These are phyloP conservation scores for Peromyscus californicus DNA, from an alignment of 2,113 vertebrate species.

Conservation along the genomic window DNA sequence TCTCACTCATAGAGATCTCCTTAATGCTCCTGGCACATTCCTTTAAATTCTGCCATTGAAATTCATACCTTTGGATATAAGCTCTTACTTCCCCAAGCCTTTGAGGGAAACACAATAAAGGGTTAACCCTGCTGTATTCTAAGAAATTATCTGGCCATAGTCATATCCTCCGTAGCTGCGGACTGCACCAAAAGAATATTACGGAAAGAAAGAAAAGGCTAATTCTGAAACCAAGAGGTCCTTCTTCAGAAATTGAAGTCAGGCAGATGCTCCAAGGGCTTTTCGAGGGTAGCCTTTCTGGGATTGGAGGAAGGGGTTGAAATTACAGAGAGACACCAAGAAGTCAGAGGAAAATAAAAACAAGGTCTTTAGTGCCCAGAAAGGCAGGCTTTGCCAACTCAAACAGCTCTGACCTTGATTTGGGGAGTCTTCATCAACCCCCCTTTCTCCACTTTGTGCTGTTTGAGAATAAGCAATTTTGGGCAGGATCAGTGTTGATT, in stretches of 20 bases:
- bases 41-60: slow-evolving; percentile 53
- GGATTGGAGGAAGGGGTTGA: slow-evolving; percentile 12
- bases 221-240: slow-evolving; percentile 49
- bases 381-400: slow-evolving; percentile 38
- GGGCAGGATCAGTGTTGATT: background rate
- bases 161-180: slow-evolving; percentile 23
- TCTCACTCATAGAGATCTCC: background rate
- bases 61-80: slow-evolving; percentile 28
- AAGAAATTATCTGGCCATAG: slow-evolving; percentile 48
- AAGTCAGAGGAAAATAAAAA: slow-evolving; percentile 63
- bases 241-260: slow-evolving; percentile 47
- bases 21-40: background rate
- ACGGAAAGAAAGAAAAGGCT: background rate
- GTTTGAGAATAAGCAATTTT: slow-evolving; percentile 29
- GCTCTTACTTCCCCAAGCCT: background rate
- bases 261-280: slow-evolving; percentile 28
- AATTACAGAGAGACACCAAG: slow-evolving; percentile 27
- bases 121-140: slow-evolving; percentile 31
- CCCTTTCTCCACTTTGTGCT: background rate
- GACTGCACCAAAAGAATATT: background rate
- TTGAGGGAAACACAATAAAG: background rate
- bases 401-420: slow-evolving; percentile 4
- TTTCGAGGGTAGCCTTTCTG: slow-evolving; percentile 28
- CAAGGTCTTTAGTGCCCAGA: slow-evolving; percentile 31
- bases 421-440: background rate